phyloP scores from a whole-genome alignment of 2,113 vertebrate species.

The Lanius ludovicianus region DNA sequence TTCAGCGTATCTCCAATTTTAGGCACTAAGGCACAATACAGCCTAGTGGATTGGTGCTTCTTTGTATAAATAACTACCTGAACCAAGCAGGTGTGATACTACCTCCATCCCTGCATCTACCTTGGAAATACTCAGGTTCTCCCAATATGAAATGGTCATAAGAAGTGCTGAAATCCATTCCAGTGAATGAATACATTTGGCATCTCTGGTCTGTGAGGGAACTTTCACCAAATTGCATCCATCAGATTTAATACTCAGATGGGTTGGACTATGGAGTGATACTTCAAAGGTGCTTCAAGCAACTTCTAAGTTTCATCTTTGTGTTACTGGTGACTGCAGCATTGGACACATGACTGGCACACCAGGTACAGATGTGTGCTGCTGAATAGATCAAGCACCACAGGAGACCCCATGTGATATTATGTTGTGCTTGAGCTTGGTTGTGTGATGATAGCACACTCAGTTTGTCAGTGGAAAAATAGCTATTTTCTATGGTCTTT shows the following conservation, averaged over 20 bases:
- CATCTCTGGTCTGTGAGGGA: not conserved
- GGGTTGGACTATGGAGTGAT: not conserved
- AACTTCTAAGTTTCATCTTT: not conserved
- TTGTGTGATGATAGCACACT: not conserved
- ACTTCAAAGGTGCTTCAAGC: not conserved
- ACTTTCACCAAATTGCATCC: not conserved
- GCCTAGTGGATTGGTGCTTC: not conserved
- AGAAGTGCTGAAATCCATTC: not conserved
- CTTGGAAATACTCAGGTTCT: not conserved
- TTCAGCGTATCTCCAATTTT: not conserved
- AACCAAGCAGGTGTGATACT: not conserved
- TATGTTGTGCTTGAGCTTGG: not conserved
- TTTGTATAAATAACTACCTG: not conserved
- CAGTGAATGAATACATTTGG: not conserved
- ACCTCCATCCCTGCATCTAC: not conserved
- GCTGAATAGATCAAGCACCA: not conserved
- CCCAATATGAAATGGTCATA: not conserved
- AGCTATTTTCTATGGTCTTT: not conserved
- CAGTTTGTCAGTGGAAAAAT: not conserved
- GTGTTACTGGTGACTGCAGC: not conserved
- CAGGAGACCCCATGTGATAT: accelerated
- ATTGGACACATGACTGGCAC: not conserved
- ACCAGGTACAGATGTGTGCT: not conserved
- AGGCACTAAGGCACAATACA: not conserved
- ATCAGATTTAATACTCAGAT: not conserved